Conservation (phyloP, 2,113 vertebrate genomes). For the Corythornis madagascariensis region DNA sequence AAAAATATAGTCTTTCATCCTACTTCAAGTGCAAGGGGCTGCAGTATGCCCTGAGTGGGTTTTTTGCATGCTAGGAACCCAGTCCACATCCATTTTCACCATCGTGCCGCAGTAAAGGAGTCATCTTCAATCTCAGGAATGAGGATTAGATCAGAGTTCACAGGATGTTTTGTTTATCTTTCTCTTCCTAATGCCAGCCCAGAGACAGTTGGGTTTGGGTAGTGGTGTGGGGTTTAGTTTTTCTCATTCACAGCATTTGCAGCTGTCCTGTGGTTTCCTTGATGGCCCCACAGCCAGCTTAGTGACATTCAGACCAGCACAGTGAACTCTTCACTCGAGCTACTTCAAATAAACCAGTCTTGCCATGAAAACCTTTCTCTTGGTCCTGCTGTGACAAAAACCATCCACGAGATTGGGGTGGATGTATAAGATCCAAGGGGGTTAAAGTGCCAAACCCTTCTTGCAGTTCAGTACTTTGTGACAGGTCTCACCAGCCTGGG, state of each 20-base stretch:
- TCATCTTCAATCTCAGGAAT: background rate
- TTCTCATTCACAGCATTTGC: background rate
- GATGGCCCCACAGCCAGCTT: background rate
- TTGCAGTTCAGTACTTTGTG: no score
- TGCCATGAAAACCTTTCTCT: background rate
- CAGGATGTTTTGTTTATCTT: background rate
- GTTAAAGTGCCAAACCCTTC: background rate
- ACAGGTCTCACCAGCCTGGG: rapidly evolving
- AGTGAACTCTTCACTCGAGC: background rate
- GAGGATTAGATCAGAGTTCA: background rate
- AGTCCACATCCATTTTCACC: background rate
- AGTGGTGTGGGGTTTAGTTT: background rate
- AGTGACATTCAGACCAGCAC: background rate
- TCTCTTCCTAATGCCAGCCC: background rate
- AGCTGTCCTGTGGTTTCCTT: background rate
- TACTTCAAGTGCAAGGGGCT: rapidly evolving
- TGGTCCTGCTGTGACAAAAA: background rate
- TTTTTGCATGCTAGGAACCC: background rate
- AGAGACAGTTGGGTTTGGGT: background rate
- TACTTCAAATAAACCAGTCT: background rate
- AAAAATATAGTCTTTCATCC: background rate
- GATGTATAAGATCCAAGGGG: background rate
- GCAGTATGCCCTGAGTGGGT: no score
- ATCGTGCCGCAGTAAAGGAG: background rate
- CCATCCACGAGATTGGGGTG: rapidly evolving